Evolutionary conservation across 1,140 invertebrate species (phyloP), one percentile per base, ranked within the genome.

Genomic region (Meloidogyne exigua): DNA sequence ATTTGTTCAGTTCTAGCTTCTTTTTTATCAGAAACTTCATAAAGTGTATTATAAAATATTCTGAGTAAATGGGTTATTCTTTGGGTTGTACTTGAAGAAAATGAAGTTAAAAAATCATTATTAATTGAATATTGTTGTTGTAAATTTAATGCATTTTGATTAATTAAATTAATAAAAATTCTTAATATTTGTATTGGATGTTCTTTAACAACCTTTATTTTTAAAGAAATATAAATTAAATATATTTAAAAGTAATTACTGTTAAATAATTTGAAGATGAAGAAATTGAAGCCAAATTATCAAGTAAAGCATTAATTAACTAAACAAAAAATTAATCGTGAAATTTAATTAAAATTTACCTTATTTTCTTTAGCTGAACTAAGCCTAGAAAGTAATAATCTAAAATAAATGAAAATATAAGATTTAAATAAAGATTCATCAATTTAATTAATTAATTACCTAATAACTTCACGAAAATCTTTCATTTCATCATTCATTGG

Each of bases 401-500:
- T 57, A 21, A 64, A 73, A 26, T n/a, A 62, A 36, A 28, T 23
- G n/a, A 21, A 73, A 57, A 1, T n/a, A 28, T 28, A 32, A 28
- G n/a, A 15, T 25, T 62, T 39, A 7, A 15, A 18, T 2, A 72
- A 73, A 62, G 28, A 15, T 15, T 21, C n/a, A n/a, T n/a, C n/a
- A 13, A 57, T 15, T 72, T 25, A 9, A 2, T 1, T 36, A 63
- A 3, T 32, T 44, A 62, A 28, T 18, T 15, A 73, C 72, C 65
- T 73, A n/a, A 73, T 73, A 25, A 73, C 23, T 12, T 62, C 72
- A 3, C 57, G 23, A 64, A 73, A 65, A 39, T 73, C 57, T 13
- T 65, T 73, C 9, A 39, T n/a, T 13, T 64, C 36, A 26, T 18
- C 5, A 39, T 64, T 62, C 28, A 62, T 62, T 39, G 44, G 21